Evolutionary conservation across 2,797 vertebrate genomes (phyloP).

Genomic region (Acrocephalus scirpaceus): DNA sequence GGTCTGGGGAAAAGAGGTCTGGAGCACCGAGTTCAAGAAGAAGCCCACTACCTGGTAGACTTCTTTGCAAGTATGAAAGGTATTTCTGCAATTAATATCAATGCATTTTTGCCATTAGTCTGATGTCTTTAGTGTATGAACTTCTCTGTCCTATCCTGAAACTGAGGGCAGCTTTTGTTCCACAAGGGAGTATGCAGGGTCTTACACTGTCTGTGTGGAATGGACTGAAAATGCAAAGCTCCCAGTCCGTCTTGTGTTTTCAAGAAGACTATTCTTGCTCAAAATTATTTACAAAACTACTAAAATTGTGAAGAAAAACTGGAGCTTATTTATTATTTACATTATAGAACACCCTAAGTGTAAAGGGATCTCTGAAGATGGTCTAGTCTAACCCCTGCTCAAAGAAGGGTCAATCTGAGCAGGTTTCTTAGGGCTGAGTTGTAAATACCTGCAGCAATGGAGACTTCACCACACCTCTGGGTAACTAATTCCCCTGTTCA

Average conservation of each 20-base stretch:
- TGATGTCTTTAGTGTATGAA: background rate
- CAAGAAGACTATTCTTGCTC: background rate
- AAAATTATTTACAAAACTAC: background rate
- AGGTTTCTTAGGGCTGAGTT: background rate
- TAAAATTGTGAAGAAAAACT: background rate
- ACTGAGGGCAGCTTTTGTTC: background rate
- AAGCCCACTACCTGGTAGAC: constrained; percentile 57
- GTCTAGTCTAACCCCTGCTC: background rate
- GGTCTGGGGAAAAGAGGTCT: constrained; percentile 72
- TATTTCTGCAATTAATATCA: constrained; percentile 1
- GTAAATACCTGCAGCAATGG: background rate
- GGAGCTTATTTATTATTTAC: background rate
- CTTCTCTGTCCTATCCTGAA: background rate
- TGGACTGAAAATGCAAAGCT: background rate
- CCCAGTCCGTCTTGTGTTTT: background rate
- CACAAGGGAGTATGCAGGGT: background rate
- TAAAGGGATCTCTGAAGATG: background rate
- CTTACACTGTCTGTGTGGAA: background rate
- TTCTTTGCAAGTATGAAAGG: constrained; percentile 60
- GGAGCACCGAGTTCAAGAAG: constrained; percentile 69
- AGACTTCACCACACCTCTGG: background rate
- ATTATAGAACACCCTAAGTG: background rate
- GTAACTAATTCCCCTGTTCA: background rate
- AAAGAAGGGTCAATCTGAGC: background rate
- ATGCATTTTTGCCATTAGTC: background rate